A percentile compares a stretch with the other conserved stretches of the same genome.
phyloP scores from a whole-genome alignment of 2,113 vertebrate species.

The Erinaceus europaeus region DNA sequence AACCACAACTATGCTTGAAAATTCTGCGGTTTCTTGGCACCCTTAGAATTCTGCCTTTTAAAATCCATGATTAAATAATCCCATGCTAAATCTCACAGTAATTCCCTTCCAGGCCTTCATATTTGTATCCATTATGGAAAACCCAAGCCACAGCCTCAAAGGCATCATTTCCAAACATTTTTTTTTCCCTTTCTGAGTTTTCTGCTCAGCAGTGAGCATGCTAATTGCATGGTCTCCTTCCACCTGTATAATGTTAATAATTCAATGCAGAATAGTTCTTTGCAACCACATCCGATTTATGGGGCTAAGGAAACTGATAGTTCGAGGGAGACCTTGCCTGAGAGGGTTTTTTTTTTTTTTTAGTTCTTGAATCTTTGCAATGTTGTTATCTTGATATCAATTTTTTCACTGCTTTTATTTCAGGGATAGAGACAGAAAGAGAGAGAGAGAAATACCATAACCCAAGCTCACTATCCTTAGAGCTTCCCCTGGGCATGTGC shows the following conservation, averaged over 20 bases:
- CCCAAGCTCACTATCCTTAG: too few relatives aligned
- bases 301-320: neutral
- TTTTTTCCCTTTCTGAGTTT: conserved; percentile 57
- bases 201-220: conserved; percentile 26
- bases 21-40: neutral
- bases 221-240: conserved; percentile 52
- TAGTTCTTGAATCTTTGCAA: too few relatives aligned
- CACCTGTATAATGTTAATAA: conserved; percentile 62
- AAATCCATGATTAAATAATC: conserved; percentile 74
- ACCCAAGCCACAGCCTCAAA: conserved; percentile 65
- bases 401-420: too few relatives aligned
- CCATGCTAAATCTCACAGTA: conserved; percentile 76
- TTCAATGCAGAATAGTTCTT: neutral
- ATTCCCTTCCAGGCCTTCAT: conserved; percentile 73
- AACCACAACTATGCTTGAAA: conserved; percentile 45
- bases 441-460: too few relatives aligned
- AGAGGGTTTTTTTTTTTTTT: too few relatives aligned
- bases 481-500: too few relatives aligned
- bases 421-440: too few relatives aligned
- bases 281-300: neutral
- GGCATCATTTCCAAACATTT: conserved; percentile 53
- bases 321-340: too few relatives aligned
- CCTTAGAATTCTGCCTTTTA: conserved; percentile 42
- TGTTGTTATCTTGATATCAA: too few relatives aligned
- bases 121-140: conserved; percentile 80